Conservation (phyloP, 2,888 invertebrate species). For the Epinotia brunnichana region DNA sequence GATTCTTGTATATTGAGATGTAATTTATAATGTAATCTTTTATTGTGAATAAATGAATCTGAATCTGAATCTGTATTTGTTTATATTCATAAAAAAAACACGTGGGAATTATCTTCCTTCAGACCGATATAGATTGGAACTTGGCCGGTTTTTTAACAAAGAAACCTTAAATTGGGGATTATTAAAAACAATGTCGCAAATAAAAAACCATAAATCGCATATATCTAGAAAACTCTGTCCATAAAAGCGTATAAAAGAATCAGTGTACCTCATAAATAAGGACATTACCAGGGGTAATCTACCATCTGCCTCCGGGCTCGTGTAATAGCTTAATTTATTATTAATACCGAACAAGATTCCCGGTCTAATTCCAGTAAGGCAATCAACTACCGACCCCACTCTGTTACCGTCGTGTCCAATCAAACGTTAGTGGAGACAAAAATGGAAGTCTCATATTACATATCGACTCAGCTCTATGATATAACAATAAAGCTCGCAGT, state of each 20-base stretch:
- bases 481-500: conserved; percentile 13
- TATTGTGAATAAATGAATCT: no score
- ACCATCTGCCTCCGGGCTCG: conserved; percentile 33
- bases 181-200: background rate
- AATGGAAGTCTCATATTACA: conserved; percentile 25
- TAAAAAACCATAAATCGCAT: background rate
- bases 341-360: conserved; percentile 58
- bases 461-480: conserved; percentile 1
- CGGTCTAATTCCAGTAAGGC: conserved; percentile 57
- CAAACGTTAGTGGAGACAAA: conserved; percentile 53
- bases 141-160: no score
- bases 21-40: no score
- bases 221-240: background rate
- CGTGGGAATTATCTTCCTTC: no score
- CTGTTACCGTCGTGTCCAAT: conserved; percentile 69
- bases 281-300: conserved; percentile 28
- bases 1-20: no score
- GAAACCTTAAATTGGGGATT: no score
- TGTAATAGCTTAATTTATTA: conserved; percentile 50
- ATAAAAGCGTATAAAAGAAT: conserved; percentile 19
- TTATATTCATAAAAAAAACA: no score
- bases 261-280: conserved; percentile 36
- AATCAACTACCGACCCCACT: conserved; percentile 64
- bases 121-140: no score
- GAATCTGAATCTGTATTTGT: no score